phyloP scores from a whole-genome alignment of 92 coral and sea anemone species.

The Pocillopora meandrina region DNA sequence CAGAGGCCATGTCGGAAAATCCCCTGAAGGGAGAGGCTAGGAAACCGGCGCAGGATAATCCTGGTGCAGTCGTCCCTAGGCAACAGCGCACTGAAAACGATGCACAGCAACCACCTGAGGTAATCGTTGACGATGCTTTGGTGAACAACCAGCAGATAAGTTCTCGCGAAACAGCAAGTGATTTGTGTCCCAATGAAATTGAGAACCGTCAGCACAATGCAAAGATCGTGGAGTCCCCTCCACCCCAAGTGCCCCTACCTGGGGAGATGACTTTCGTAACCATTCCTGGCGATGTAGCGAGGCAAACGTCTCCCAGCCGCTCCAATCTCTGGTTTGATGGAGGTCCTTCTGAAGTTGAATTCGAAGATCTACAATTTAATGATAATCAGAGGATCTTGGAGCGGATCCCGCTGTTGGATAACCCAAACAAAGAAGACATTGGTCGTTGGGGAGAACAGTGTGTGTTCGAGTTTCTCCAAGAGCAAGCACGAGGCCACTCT shows the following conservation, averaged over 20 bases:
- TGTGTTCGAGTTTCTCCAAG: slow-evolving; percentile 66
- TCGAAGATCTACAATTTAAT: slow-evolving; percentile 70
- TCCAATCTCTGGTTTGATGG: slow-evolving; percentile 15
- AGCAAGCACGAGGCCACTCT: slow-evolving; percentile 24
- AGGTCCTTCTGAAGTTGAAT: slow-evolving; percentile 32
- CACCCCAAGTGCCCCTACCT: background rate
- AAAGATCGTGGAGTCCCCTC: background rate
- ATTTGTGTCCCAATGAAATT: background rate
- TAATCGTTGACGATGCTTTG: background rate
- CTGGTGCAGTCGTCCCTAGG: background rate
- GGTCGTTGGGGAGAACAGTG: slow-evolving; percentile 91
- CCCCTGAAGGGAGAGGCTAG: background rate
- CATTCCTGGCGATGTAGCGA: background rate
- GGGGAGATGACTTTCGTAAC: background rate
- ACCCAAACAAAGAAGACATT: slow-evolving; percentile 65
- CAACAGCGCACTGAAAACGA: background rate
- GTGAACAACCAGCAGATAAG: background rate
- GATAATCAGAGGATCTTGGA: slow-evolving; percentile 41
- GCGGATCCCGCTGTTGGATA: slow-evolving; percentile 40
- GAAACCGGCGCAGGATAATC: background rate
- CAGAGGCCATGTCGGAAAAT: background rate
- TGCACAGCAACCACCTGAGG: background rate
- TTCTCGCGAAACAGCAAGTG: background rate
- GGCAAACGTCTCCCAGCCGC: slow-evolving; percentile 1
- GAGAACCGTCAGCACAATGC: background rate